These are phyloP conservation scores for Helicolenus hilgendorfi DNA, from an alignment of 2,797 vertebrate species.

Conservation along the genomic window DNA sequence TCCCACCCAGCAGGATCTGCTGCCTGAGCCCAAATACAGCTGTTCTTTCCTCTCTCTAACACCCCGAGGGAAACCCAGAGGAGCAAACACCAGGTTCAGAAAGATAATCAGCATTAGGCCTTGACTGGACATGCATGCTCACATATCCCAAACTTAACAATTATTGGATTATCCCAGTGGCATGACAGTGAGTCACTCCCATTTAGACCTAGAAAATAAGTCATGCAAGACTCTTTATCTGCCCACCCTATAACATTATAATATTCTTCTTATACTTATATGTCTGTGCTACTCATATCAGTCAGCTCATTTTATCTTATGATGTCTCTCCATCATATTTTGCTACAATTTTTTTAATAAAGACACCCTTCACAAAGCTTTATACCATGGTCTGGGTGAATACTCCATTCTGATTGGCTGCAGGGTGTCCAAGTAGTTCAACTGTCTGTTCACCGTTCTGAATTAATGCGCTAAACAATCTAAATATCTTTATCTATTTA, in stretches of 20 bases:
- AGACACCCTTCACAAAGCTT: not conserved
- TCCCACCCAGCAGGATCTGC: slow-evolving; percentile 36
- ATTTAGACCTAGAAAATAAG: not conserved
- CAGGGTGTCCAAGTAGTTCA: no score
- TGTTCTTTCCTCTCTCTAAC: slow-evolving; percentile 7
- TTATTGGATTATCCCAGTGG: not conserved
- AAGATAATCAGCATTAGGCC: not conserved
- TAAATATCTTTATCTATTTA: not conserved
- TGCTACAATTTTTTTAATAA: not conserved
- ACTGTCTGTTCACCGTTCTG: no score
- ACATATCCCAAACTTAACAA: not conserved
- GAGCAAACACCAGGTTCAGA: not conserved
- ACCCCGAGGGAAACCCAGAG: slow-evolving; percentile 7
- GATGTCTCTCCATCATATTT: not conserved
- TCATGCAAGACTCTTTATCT: not conserved
- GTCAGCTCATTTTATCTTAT: not conserved
- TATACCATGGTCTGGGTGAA: not conserved
- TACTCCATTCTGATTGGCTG: no score
- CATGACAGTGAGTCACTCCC: not conserved
- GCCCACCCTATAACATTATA: not conserved
- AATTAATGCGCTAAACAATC: no score
- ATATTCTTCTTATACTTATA: not conserved
- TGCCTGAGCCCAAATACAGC: slow-evolving; percentile 44
- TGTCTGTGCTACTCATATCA: not conserved
- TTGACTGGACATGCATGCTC: slow-evolving; percentile 7